Evolutionary conservation across 1,140 invertebrate genomes (phyloP).

Genomic region (Magallana ariakensis): DNA sequence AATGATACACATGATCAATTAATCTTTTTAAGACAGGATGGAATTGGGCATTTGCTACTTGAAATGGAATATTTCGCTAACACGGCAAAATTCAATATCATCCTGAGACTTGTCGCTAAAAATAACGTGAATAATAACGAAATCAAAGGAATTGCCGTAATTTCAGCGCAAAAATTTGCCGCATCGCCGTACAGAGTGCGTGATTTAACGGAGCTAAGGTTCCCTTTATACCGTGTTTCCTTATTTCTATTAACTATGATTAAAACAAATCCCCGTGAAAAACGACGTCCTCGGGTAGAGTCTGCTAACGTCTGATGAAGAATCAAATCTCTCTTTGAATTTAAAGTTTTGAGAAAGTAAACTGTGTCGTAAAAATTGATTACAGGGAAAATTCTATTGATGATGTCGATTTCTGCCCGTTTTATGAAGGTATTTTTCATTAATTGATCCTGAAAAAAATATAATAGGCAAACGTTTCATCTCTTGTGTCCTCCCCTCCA

Average conservation of each 20-base stretch:
- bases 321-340: background rate
- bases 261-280: background rate
- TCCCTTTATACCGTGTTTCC: background rate
- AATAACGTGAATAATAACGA: too few species aligned
- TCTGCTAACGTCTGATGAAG: background rate
- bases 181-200: background rate
- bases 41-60: too few species aligned
- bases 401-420: background rate
- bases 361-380: constrained; percentile 31
- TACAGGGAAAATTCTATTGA: background rate
- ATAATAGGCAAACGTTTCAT: constrained; percentile 23
- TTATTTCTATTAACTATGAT: background rate
- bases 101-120: too few species aligned
- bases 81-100: too few species aligned
- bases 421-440: constrained; percentile 11
- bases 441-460: constrained; percentile 28
- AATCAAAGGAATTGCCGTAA: too few species aligned
- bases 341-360: constrained; percentile 4
- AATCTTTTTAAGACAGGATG: too few species aligned
- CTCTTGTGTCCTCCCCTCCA: background rate
- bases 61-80: too few species aligned
- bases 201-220: background rate
- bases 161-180: background rate
- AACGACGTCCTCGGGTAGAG: background rate
- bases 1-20: too few species aligned